Evolutionary conservation across 53 echinoderm and acorn worm genomes (phyloP), one percentile per base, ranked within the genome.

Genomic region (Henricia sp.): DNA sequence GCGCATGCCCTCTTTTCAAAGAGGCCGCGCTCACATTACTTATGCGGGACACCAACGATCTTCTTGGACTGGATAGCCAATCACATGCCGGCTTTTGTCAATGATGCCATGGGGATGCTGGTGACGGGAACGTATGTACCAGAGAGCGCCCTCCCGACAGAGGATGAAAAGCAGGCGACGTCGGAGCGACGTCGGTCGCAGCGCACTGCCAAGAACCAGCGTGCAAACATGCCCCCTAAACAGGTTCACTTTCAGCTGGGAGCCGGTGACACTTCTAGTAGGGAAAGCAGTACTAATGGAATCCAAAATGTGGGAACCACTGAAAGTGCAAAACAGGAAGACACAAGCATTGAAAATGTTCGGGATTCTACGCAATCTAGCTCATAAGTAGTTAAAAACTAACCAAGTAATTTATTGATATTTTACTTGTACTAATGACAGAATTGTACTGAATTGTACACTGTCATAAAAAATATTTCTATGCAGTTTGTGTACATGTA

Each of bases 1-100:
- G 88, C 83, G 48, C 93, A 96, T 65, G 96, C 96, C 33, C 89
- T 96, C 30, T 87, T 96, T 73, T 89, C 96, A 37, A 93, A 87
- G 48, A 89, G 89, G 29, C 91, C 96, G 13, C 87, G 80, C 42
- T 63, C 89, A 41, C 89, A 91, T 40, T 96, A 96, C 82, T 38
- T 86, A 1, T 89, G 90, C 63, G 91, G 90, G 29, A 52, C 60
- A 35, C 70, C 87, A 19, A 62, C 87, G n/a, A 48, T 68, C 25
- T 27, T 86, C 13, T 19, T 86, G 38, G 60, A 57, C 25, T 90
- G 78, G 78, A 70, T 85, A 41, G 85, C 72, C 60, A 86, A 80
- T 48, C 90, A 90, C 33, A 17, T 90, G 60, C 90, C 90, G 14
- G 70, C 78, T 13, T 77, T 86, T 27, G n/a, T 90, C 20, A 71